A percentile compares a stretch with the other conserved stretches of the same genome.
Conservation (phyloP, 2,797 vertebrate species). For the Diglossa cyanea region DNA sequence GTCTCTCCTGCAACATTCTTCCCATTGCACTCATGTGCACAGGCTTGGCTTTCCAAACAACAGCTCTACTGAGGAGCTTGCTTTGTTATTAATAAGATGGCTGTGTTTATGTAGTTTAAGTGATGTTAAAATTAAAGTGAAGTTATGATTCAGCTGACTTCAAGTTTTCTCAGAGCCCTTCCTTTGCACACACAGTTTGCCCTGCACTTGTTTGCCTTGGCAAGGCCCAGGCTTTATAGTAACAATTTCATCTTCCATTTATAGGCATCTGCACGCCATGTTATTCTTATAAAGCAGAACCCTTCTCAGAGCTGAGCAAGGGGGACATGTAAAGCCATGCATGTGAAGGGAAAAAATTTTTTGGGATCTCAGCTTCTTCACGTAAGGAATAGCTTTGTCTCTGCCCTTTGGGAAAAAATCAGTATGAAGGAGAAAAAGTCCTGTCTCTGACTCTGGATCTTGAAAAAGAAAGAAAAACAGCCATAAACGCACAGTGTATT, state of each 20-base stretch:
- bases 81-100: constrained; percentile 54
- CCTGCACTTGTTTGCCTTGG: constrained; percentile 78
- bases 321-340: constrained; percentile 4
- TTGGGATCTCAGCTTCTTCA: background rate
- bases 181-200: constrained; percentile 58
- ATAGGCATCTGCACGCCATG: constrained; percentile 73
- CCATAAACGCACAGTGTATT: background rate
- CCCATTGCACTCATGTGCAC: constrained; percentile 6
- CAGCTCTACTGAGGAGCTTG: constrained; percentile 16
- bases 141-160: constrained; percentile 62
- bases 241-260: constrained; percentile 79
- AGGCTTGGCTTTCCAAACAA: constrained; percentile 63
- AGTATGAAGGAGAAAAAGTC: background rate
- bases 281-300: constrained; percentile 69
- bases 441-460: background rate
- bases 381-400: constrained; percentile 16
- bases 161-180: constrained; percentile 51
- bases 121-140: constrained; percentile 61
- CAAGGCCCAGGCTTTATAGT: constrained; percentile 50
- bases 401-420: background rate
- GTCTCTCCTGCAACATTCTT: constrained; percentile 37
- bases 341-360: background rate
- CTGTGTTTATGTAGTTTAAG: constrained; percentile 46
- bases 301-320: constrained; percentile 35
- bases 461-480: constrained; percentile 28